A percentile compares a stretch with the other conserved stretches of the same genome.
These are phyloP conservation scores for Egretta garzetta DNA, from an alignment of 2,113 vertebrate genomes.

Conservation along the genomic window DNA sequence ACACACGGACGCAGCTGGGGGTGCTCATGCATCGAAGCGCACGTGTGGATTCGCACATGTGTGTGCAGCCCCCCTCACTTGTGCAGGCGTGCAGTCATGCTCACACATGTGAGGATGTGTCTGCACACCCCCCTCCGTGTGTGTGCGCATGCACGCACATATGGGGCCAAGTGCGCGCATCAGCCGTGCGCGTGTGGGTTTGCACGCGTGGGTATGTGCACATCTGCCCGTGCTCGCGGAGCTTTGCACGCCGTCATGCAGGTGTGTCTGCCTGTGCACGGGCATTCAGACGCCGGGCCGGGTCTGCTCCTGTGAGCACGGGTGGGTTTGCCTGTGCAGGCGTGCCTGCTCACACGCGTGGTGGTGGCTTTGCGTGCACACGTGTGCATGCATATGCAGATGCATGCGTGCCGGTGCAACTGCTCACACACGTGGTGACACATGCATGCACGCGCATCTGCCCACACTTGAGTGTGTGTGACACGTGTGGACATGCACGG, in stretches of 20 bases:
- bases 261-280: rapidly evolving
- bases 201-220: rapidly evolving
- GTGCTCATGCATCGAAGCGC: rapidly evolving
- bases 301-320: background rate
- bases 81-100: background rate
- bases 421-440: background rate
- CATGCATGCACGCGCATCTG: rapidly evolving
- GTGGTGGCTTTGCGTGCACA: rapidly evolving
- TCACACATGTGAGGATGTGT: rapidly evolving
- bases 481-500: rapidly evolving
- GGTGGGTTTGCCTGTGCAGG: background rate
- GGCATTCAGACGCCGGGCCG: rapidly evolving
- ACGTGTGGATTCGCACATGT: rapidly evolving
- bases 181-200: background rate
- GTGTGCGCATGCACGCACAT: rapidly evolving
- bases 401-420: background rate
- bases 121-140: background rate
- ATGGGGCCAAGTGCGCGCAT: rapidly evolving
- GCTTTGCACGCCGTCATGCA: background rate
- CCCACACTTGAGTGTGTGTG: rapidly evolving
- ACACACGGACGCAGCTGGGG: rapidly evolving
- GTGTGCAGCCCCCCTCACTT: rapidly evolving
- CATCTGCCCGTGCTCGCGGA: rapidly evolving
- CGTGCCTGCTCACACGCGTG: background rate
- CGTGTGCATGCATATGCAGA: rapidly evolving